These are phyloP conservation scores for Forpus xanthops DNA, from an alignment of 2,797 vertebrate species.

Conservation along the genomic window DNA sequence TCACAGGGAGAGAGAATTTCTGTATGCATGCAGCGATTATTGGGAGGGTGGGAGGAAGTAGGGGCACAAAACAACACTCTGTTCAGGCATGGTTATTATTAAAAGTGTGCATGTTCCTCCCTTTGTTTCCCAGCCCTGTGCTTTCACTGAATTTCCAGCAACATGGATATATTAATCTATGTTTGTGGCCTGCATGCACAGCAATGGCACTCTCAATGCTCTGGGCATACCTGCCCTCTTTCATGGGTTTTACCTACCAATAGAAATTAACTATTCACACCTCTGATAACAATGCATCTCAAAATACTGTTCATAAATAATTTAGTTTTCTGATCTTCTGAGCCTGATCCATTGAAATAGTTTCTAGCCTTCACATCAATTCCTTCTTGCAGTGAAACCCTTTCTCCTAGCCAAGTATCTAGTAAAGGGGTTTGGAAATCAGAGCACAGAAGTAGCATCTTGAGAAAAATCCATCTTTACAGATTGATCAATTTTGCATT, in stretches of 20 bases:
- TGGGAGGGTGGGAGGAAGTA: background rate
- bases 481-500: background rate
- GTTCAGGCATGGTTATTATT: background rate
- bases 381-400: background rate
- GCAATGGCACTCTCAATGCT: background rate
- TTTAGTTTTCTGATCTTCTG: background rate
- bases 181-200: background rate
- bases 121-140: background rate
- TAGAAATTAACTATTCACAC: background rate
- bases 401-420: background rate
- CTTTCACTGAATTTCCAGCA: background rate
- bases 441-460: background rate
- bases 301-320: background rate
- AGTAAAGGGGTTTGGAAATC: background rate
- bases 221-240: background rate
- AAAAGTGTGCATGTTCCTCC: fast-evolving
- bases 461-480: background rate
- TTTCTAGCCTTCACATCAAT: background rate
- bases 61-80: background rate
- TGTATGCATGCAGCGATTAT: background rate
- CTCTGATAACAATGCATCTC: background rate
- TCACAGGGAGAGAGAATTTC: background rate
- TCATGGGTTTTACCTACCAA: background rate
- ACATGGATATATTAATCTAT: background rate
- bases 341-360: background rate